Evolutionary conservation across 2,113 vertebrate species (phyloP).

Genomic region (Oreochromis spilurus): DNA sequence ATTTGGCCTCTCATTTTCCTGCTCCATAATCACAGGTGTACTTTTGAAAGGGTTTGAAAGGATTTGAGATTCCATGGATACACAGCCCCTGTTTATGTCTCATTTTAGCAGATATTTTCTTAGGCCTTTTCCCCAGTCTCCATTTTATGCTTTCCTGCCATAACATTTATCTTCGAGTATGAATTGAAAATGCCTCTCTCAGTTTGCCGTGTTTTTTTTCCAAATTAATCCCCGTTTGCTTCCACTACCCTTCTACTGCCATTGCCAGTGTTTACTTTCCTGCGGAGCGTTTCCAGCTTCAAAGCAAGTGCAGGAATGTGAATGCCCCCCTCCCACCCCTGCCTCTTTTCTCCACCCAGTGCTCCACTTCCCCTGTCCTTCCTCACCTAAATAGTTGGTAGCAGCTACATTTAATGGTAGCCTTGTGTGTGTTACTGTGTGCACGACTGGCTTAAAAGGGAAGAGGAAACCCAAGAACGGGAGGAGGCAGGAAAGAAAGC

Average conservation of each 20-base stretch:
- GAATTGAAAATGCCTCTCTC: slow-evolving; percentile 3
- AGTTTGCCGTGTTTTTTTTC: background rate
- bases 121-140: background rate
- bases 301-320: slow-evolving; percentile 58
- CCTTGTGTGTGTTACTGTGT: slow-evolving; percentile 40
- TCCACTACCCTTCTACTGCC: slow-evolving; percentile 25
- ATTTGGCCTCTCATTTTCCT: background rate
- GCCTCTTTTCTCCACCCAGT: slow-evolving; percentile 32
- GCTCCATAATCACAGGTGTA: background rate
- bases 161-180: slow-evolving; percentile 17
- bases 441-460: slow-evolving; percentile 14
- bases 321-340: slow-evolving; percentile 1
- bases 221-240: slow-evolving; percentile 27
- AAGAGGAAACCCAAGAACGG: slow-evolving; percentile 9
- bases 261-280: slow-evolving; percentile 50
- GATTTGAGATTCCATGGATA: background rate
- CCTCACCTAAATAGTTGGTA: slow-evolving; percentile 42
- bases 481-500: background rate
- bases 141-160: slow-evolving; percentile 9
- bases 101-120: slow-evolving; percentile 4
- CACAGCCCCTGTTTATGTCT: background rate
- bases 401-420: slow-evolving; percentile 47
- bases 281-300: slow-evolving; percentile 52
- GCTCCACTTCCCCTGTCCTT: slow-evolving; percentile 51
- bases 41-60: background rate